A percentile compares a stretch with the other conserved stretches of the same genome.
Conservation (phyloP, 1,140 invertebrate species). For the Diabrotica virgifera region DNA sequence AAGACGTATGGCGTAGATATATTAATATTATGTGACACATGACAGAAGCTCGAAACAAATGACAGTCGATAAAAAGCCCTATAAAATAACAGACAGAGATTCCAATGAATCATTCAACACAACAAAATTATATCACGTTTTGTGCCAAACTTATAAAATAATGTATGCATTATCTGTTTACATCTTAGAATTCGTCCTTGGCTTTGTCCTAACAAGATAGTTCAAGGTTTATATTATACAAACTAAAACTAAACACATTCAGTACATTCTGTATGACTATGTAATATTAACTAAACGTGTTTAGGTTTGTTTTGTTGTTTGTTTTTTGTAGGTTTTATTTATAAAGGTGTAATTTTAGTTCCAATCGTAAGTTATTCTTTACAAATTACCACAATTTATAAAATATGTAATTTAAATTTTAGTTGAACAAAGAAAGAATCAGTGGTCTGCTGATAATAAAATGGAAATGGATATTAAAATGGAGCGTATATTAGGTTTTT, state of each 20-base stretch:
- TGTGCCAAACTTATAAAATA: too few relatives aligned
- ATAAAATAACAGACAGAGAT: too few relatives aligned
- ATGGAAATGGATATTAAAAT: slow-evolving; percentile 21
- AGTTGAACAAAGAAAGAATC: slow-evolving; percentile 15
- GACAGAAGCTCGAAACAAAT: too few relatives aligned
- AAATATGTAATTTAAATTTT: slow-evolving; percentile 1
- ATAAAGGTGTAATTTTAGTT: background rate
- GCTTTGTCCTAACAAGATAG: slow-evolving; percentile 3
- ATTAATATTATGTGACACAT: too few relatives aligned
- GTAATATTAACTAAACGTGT: too few relatives aligned
- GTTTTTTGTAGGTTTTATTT: background rate
- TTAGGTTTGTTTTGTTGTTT: background rate
- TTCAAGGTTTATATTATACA: slow-evolving; percentile 7
- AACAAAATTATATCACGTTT: too few relatives aligned
- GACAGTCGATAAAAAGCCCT: too few relatives aligned
- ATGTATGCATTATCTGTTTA: background rate
- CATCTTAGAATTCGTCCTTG: background rate
- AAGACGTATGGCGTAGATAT: too few relatives aligned
- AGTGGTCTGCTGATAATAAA: slow-evolving; percentile 10
- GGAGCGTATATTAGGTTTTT: slow-evolving; percentile 25
- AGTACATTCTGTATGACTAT: too few relatives aligned
- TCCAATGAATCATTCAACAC: too few relatives aligned
- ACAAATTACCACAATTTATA: background rate
- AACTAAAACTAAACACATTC: too few relatives aligned
- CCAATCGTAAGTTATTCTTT: background rate